Evolutionary conservation across 2,888 invertebrate species (phyloP).

Genomic region (Andrena trimmerana): DNA sequence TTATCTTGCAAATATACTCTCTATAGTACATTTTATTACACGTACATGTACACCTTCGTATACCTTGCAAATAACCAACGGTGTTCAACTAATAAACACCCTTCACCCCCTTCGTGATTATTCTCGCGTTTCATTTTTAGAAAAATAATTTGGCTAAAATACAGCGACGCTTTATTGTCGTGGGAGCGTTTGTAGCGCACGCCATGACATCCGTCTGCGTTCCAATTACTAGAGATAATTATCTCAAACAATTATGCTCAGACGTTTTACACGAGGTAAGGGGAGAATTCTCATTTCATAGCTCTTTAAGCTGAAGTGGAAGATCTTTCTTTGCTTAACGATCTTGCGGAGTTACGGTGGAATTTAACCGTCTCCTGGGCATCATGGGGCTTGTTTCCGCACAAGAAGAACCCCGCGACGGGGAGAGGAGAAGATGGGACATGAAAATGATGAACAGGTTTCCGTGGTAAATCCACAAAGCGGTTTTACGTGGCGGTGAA

Average conservation of each 20-base stretch:
- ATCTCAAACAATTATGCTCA: conserved; percentile 60
- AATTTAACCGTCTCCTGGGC: conserved; percentile 43
- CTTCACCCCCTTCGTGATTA: not conserved
- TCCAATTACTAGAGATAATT: conserved; percentile 59
- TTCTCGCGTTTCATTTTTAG: not conserved
- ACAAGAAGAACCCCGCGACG: conserved; percentile 16
- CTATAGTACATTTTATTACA: too few relatives aligned
- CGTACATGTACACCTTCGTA: not conserved
- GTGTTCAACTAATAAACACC: not conserved
- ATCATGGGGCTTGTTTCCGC: conserved; percentile 14
- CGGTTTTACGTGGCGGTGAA: conserved; percentile 6
- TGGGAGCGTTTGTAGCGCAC: conserved; percentile 4
- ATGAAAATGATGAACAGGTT: conserved; percentile 52
- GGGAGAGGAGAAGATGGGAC: conserved; percentile 15
- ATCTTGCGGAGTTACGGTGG: conserved; percentile 35
- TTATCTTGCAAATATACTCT: too few relatives aligned
- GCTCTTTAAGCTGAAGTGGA: conserved; percentile 44
- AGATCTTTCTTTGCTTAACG: conserved; percentile 50
- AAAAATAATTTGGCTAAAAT: conserved; percentile 37
- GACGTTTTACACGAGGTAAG: conserved; percentile 47
- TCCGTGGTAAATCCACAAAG: conserved; percentile 31
- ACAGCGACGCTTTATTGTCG: not conserved
- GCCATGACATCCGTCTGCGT: conserved; percentile 15
- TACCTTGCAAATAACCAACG: not conserved
- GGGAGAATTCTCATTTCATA: conserved; percentile 59